A percentile compares a stretch with the other conserved stretches of the same genome.
phyloP scores from a whole-genome alignment of 2,888 invertebrate genomes.

The Cacoxenus indagator region DNA sequence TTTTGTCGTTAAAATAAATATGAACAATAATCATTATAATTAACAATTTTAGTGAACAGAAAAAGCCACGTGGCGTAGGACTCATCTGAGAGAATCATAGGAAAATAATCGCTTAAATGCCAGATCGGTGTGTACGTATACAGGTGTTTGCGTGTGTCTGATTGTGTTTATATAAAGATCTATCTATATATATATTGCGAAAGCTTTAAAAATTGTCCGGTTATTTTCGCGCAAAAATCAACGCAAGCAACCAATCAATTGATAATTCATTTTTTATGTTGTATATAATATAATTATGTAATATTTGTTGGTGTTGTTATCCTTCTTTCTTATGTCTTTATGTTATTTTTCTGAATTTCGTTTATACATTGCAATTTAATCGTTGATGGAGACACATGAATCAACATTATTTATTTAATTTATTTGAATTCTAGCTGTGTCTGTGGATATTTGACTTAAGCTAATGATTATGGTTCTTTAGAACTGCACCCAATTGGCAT shows the following conservation, averaged over 20 bases:
- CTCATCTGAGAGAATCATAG: too few species aligned
- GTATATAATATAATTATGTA: neutral
- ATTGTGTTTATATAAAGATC: neutral
- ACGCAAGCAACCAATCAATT: neutral
- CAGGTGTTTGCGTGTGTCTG: neutral
- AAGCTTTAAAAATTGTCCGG: too few species aligned
- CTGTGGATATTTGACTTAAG: neutral
- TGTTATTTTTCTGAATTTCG: too few species aligned
- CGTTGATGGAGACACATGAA: too few species aligned
- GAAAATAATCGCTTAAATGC: too few species aligned
- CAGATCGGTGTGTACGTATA: neutral
- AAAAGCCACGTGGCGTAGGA: too few species aligned
- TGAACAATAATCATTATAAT: too few species aligned
- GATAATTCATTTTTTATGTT: neutral
- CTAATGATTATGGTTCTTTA: constrained; percentile 52
- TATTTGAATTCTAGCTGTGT: neutral
- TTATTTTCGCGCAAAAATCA: too few species aligned
- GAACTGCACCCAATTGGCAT: constrained; percentile 71
- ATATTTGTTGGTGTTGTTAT: neutral
- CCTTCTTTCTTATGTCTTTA: neutral
- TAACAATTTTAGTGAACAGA: too few species aligned
- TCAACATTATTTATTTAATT: too few species aligned
- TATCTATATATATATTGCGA: too few species aligned
- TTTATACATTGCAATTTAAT: neutral
- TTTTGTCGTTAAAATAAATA: too few species aligned